Evolutionary conservation across 2,888 invertebrate genomes (phyloP), one percentile per base, ranked within the genome.

Genomic region (Drosophila antonietae): DNA sequence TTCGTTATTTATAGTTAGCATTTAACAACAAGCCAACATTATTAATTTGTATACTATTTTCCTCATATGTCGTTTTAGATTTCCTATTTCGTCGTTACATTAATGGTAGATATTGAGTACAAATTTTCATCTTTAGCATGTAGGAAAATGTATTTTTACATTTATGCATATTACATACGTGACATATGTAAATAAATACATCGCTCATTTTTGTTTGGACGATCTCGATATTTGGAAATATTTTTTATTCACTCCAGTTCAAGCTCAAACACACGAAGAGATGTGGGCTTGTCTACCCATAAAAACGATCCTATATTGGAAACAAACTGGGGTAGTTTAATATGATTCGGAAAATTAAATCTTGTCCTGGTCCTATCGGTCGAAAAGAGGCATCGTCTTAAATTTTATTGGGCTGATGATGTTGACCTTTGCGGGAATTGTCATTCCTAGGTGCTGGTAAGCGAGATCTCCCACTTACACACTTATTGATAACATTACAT

Each of bases 351-450:
- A 49, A 67, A 58, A 39, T 56, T 9, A 70, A 62, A 46, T 71
- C 39, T 41, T 56, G 23, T 33, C 60, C 52, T 77, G 75, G 77
- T 75, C 75, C 66, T 62, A 47, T 60, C 47, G 57, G 31, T 64
- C 31, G 14, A 64, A 75, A 64, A 44, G 37, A 76, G 56, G 47
- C 35, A 60, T 55, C 33, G 46, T 49, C 31, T 55, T 15, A 37
- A 47, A 20, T 31, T 31, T 49, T 28, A 8, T 28, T 69, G 46
- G 47, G 41, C 28, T 31, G 35, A 5, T 49, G 41, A 28, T 43
- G 35, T 28, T 33, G 49, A 7, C n/a, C 5, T 6, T 12, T n/a
- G 49, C 18, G 33, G 44, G 18, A 37, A 53, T 35, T 31, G 10
- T 0, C 31, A 18, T 14, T 41, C n/a, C 18, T 35, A 49, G 49